Evolutionary conservation across 2,113 vertebrate genomes (phyloP).

Genomic region (Cyprinus carpio): DNA sequence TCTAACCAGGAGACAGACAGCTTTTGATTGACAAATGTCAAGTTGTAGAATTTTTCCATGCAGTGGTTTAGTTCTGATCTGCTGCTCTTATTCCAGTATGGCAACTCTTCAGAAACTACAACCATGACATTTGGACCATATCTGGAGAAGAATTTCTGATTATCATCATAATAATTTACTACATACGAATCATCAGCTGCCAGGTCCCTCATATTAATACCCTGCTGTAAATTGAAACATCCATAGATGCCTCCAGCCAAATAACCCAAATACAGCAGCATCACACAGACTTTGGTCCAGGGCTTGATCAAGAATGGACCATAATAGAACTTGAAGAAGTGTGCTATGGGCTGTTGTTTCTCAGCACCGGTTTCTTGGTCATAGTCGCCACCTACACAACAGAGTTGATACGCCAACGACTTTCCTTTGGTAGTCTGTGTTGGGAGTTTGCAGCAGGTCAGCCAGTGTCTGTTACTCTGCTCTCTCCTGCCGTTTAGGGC

Average conservation of each 20-base stretch:
- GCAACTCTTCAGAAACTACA: constrained; percentile 66
- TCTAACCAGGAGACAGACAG: constrained; percentile 73
- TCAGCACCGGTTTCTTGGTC: constrained; percentile 57
- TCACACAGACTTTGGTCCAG: constrained; percentile 65
- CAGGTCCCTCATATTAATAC: constrained; percentile 74
- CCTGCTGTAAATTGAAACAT: constrained; percentile 71
- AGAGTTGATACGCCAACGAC: constrained; percentile 53
- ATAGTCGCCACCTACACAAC: constrained; percentile 69
- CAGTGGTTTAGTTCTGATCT: constrained; percentile 63
- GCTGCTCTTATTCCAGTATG: constrained; percentile 72
- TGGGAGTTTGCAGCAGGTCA: constrained; percentile 71
- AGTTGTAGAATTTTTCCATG: constrained; percentile 64
- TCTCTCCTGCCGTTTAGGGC: constrained; percentile 78
- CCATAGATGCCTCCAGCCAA: constrained; percentile 71
- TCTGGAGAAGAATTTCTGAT: constrained; percentile 72
- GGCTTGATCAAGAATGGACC: constrained; percentile 71
- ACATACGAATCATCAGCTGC: constrained; percentile 73
- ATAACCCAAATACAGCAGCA: constrained; percentile 68
- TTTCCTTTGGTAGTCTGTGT: constrained; percentile 23
- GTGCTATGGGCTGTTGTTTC: constrained; percentile 61
- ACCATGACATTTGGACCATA: constrained; percentile 76
- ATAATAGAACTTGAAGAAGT: constrained; percentile 75
- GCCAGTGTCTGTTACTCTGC: constrained; percentile 74
- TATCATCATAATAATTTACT: constrained; percentile 64
- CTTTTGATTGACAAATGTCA: constrained; percentile 53